A percentile compares a stretch with the other conserved stretches of the same genome.
Conservation (phyloP, 2,797 vertebrate genomes). For the Channa striata region DNA sequence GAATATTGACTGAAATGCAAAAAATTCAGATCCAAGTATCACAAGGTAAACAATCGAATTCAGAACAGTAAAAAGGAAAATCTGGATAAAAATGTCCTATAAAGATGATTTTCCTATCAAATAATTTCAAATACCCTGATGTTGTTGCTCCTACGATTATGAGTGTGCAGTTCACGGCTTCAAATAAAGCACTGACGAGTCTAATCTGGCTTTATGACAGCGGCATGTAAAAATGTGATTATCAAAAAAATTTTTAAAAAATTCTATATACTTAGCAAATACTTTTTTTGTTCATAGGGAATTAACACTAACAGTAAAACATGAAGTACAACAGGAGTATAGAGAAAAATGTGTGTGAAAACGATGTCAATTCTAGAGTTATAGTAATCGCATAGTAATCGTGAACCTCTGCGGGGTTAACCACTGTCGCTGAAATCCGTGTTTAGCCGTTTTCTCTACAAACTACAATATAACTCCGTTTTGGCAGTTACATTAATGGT, state of each 20-base stretch:
- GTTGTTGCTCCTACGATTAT: neutral
- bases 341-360: neutral
- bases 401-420: neutral
- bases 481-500: conserved; percentile 11
- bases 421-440: conserved; percentile 14
- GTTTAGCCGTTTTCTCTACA: neutral
- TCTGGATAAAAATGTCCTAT: neutral
- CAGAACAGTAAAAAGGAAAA: neutral
- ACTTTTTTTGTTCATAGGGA: neutral
- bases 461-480: neutral
- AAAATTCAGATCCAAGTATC: neutral
- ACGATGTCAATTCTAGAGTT: neutral
- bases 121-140: neutral
- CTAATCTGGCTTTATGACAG: neutral
- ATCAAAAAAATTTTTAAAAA: neutral
- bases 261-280: neutral
- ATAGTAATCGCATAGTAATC: conserved; percentile 29
- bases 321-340: conserved; percentile 33
- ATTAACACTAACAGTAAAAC: conserved; percentile 16
- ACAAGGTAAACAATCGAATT: neutral
- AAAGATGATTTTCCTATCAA: neutral
- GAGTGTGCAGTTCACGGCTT: neutral
- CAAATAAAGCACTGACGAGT: neutral
- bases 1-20: neutral
- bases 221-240: conserved; percentile 11